These are phyloP conservation scores for Gibbula magus DNA, from an alignment of 2,888 invertebrate species.

Conservation along the genomic window DNA sequence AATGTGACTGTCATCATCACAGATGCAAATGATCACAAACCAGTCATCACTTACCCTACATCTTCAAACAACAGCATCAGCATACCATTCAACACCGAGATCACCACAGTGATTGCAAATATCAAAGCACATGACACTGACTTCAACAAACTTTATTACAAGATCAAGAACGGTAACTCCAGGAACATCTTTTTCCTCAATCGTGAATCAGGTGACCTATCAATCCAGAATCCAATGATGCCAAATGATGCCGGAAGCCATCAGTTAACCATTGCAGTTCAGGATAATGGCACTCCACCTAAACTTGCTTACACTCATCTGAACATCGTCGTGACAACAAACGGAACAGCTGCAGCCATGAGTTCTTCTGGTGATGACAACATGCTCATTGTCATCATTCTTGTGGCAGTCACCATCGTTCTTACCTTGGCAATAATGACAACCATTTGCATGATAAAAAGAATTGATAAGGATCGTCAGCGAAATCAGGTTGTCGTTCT, in stretches of 20 bases:
- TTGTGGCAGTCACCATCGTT: conserved; percentile 57
- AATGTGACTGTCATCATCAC: conserved; percentile 94
- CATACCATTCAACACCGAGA: conserved; percentile 57
- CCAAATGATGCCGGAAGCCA: conserved; percentile 55
- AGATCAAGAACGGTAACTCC: conserved; percentile 84
- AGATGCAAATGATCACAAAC: conserved; percentile 97
- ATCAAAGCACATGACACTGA: conserved; percentile 94
- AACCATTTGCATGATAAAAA: conserved; percentile 57
- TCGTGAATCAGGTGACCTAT: conserved; percentile 73
- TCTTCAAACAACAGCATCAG: conserved; percentile 59
- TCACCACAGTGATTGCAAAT: conserved; percentile 73
- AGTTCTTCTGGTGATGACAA: conserved; percentile 44
- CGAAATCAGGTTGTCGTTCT: conserved; percentile 26
- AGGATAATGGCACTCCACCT: conserved; percentile 53
- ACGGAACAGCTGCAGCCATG: conserved; percentile 43
- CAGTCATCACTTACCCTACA: conserved; percentile 75
- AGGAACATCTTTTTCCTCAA: conserved; percentile 75
- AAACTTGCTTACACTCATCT: conserved; percentile 47
- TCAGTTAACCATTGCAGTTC: conserved; percentile 56
- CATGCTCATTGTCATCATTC: conserved; percentile 58
- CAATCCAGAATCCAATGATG: conserved; percentile 54
- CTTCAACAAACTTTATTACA: conserved; percentile 92
- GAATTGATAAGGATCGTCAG: conserved; percentile 49
- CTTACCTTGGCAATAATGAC: conserved; percentile 59
- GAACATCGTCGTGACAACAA: conserved; percentile 46